Base-by-base conservation (phyloP, 2,888 invertebrate species). In the Protophormia terraenovae region DNA sequence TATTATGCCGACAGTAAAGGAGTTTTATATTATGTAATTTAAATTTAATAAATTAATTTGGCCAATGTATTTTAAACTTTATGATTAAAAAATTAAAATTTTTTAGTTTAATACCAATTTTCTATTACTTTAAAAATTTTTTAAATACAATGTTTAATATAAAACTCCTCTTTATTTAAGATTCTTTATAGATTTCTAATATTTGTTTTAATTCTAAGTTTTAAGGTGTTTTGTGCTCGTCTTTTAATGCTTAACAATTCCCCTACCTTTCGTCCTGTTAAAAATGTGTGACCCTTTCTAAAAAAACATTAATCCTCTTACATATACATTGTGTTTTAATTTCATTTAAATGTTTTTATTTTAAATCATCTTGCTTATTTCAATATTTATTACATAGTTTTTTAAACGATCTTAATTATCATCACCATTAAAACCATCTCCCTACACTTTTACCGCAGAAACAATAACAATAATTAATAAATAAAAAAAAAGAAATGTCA, bases 141-240 rank as follows among this genome's bases (percentile, higher is more conserved):
- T n/a, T n/a, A 19, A 19, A 47, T 47, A 50, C 2, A 22, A 50
- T n/a, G n/a, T n/a, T n/a, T n/a, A n/a, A n/a, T n/a, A n/a, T n/a
- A n/a, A n/a, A n/a, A n/a, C n/a, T n/a, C n/a, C n/a, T n/a, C n/a
- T n/a, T n/a, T n/a, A n/a, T n/a, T n/a, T 47, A 35, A 69, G 6
- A 7, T 60, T 69, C 16, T 3, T 45, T 7, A 67, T 32, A 4
- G 1, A 7, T 55, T 41, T 27, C 10, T 1, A 19, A 5, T 5
- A 8, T 16, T 12, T 14, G 53, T 29, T 66, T 64, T n/a, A n/a
- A 19, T 19, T 14, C 14, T 16, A 53, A 76, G 55, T 8, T 50
- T 58, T 5, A 27, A 53, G 71, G 72, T 83, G 55, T 58, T 29
- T 71, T 67, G 83, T 77, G 71, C 67, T 80, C 53, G 55, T 77